phyloP scores from a whole-genome alignment of 2,888 invertebrate species.

The Amblyteles armatorius region DNA sequence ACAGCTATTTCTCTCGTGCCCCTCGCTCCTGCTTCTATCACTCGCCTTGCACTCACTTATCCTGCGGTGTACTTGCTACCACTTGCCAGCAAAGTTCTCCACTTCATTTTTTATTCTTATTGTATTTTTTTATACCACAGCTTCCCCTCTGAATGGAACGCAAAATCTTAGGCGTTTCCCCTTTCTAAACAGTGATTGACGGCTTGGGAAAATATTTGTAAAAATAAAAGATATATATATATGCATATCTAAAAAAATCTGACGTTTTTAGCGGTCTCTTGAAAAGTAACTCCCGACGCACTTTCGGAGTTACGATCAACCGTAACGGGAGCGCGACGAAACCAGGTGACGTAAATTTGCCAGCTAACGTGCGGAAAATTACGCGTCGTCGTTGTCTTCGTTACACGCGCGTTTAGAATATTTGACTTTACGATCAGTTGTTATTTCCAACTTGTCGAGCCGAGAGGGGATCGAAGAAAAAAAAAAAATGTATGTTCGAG shows the following conservation, averaged over 20 bases:
- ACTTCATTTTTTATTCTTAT: not conserved
- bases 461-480: not conserved
- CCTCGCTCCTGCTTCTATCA: conserved; percentile 66
- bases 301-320: conserved; percentile 58
- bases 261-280: conserved; percentile 21
- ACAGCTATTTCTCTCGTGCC: conserved; percentile 66
- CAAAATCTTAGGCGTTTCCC: conserved; percentile 14
- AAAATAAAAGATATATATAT: not conserved
- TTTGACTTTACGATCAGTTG: conserved; percentile 62
- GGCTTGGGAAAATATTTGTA: conserved; percentile 1
- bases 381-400: conserved; percentile 57
- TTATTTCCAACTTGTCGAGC: conserved; percentile 1
- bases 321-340: conserved; percentile 61
- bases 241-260: not conserved
- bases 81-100: not conserved
- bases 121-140: not conserved
- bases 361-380: conserved; percentile 73
- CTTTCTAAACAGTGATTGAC: conserved; percentile 37
- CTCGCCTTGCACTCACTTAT: conserved; percentile 35
- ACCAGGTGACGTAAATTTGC: conserved; percentile 68
- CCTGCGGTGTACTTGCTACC: not conserved
- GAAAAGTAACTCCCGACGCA: conserved; percentile 9
- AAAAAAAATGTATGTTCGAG: not conserved
- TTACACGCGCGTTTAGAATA: conserved; percentile 51
- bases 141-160: conserved; percentile 16